Evolutionary conservation across 2,113 vertebrate genomes (phyloP).

Genomic region (Desmodus rotundus): DNA sequence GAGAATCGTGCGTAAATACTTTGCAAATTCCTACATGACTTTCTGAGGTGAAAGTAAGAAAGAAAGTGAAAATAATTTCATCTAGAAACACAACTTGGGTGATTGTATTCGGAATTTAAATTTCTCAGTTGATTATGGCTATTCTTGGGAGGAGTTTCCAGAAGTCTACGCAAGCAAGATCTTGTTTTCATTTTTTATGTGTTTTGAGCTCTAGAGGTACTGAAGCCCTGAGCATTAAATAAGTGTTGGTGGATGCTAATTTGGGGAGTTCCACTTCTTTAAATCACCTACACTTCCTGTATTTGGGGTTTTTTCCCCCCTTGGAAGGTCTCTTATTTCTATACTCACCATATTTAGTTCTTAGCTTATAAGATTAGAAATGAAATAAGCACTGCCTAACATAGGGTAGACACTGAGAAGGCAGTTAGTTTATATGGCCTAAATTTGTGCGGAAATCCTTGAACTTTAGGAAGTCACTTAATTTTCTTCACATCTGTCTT

Average conservation of each 20-base stretch:
- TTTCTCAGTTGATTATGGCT: slow-evolving; percentile 39
- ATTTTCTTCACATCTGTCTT: slow-evolving; percentile 82
- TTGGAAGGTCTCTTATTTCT: slow-evolving; percentile 66
- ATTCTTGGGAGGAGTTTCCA: slow-evolving; percentile 33
- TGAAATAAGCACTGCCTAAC: slow-evolving; percentile 53
- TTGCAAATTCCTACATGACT: slow-evolving; percentile 42
- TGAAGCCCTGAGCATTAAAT: not conserved
- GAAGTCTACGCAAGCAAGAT: slow-evolving; percentile 70
- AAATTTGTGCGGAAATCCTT: slow-evolving; percentile 66
- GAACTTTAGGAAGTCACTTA: slow-evolving; percentile 63
- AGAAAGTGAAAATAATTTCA: slow-evolving; percentile 40
- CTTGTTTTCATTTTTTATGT: slow-evolving; percentile 42
- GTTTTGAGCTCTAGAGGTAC: slow-evolving; percentile 44
- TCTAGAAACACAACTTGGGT: slow-evolving; percentile 55
- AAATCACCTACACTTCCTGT: slow-evolving; percentile 75
- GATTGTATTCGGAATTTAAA: slow-evolving; percentile 48
- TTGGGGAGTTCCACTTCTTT: slow-evolving; percentile 74
- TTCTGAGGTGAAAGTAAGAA: slow-evolving; percentile 39
- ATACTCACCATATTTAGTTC: slow-evolving; percentile 64
- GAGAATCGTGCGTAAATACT: slow-evolving; percentile 20
- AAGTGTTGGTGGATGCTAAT: not conserved
- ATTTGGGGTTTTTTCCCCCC: slow-evolving; percentile 65
- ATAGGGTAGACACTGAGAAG: slow-evolving; percentile 38
- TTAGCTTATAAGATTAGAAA: slow-evolving; percentile 71
- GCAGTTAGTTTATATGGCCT: slow-evolving; percentile 40